These are phyloP conservation scores for Choristoneura rosaceana DNA, from an alignment of 2,888 invertebrate genomes.

Conservation along the genomic window DNA sequence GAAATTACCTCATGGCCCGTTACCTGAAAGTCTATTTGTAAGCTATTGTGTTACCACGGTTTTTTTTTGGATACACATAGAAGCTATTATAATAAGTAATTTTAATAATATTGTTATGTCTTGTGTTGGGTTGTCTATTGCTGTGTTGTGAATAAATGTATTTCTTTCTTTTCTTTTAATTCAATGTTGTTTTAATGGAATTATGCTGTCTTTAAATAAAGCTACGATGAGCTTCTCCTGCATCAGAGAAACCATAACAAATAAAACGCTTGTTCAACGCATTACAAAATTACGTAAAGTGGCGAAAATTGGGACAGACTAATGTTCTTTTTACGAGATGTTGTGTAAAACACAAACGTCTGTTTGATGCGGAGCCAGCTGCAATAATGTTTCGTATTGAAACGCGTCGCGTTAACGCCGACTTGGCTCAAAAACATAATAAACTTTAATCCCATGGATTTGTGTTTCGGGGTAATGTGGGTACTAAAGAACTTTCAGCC, in stretches of 20 bases:
- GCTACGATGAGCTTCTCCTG: background rate
- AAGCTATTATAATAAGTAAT: too few species aligned
- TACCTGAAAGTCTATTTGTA: too few species aligned
- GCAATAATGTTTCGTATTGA: conserved; percentile 45
- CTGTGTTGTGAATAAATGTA: too few species aligned
- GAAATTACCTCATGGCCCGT: too few species aligned
- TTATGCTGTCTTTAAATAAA: too few species aligned
- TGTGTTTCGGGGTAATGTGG: conserved; percentile 8
- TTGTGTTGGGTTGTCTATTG: too few species aligned
- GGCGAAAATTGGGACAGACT: conserved; percentile 61
- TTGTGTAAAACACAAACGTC: conserved; percentile 59
- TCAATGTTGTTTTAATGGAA: too few species aligned
- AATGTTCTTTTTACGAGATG: conserved; percentile 74
- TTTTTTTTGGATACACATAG: too few species aligned
- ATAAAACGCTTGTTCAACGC: background rate
- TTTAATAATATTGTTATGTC: too few species aligned
- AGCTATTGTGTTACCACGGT: too few species aligned
- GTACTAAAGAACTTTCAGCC: conserved; percentile 11
- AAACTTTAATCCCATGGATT: conserved; percentile 27
- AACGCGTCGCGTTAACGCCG: conserved; percentile 13
- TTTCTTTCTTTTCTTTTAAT: too few species aligned
- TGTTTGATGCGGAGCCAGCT: conserved; percentile 68
- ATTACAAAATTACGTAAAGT: conserved; percentile 44
- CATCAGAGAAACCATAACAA: background rate
- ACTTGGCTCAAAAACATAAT: conserved; percentile 26